These are phyloP conservation scores for Henricia sp. DNA, from an alignment of 53 echinoderm and acorn worm species.

Conservation along the genomic window DNA sequence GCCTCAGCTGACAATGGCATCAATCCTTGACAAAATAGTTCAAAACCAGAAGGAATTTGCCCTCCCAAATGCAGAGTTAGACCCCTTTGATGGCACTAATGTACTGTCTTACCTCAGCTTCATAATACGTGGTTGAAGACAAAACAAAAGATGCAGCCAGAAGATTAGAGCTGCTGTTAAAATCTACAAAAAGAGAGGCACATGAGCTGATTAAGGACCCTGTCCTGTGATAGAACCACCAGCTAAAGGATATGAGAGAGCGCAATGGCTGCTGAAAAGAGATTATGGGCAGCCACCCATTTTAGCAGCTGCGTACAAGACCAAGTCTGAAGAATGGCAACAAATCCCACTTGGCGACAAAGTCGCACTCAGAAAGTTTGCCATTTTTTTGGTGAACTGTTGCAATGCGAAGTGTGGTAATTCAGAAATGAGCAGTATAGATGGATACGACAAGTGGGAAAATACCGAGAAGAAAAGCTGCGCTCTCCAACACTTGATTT, in stretches of 20 bases:
- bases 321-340: slow-evolving; percentile 25
- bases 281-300: slow-evolving; percentile 65
- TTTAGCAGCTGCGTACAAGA: slow-evolving; percentile 52
- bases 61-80: no score
- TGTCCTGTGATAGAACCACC: slow-evolving; percentile 56
- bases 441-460: slow-evolving; percentile 34
- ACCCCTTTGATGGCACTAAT: no score
- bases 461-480: slow-evolving; percentile 1
- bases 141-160: slow-evolving; percentile 63
- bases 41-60: slow-evolving; percentile 39
- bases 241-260: slow-evolving; percentile 36
- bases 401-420: slow-evolving; percentile 24
- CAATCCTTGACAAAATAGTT: slow-evolving; percentile 48
- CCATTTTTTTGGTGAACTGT: slow-evolving; percentile 24
- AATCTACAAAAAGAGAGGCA: slow-evolving; percentile 66
- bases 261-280: slow-evolving; percentile 45
- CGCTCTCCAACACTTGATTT: slow-evolving; percentile 34
- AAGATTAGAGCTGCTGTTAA: slow-evolving; percentile 66
- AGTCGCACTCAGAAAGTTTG: slow-evolving; percentile 29
- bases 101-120: neutral
- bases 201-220: slow-evolving; percentile 70
- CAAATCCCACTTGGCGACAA: slow-evolving; percentile 23
- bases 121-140: slow-evolving; percentile 56
- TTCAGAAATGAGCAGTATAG: slow-evolving; percentile 21
- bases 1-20: slow-evolving; percentile 37